Conservation (phyloP, 2,797 vertebrate genomes). For the Semaprochilodus insignis region DNA sequence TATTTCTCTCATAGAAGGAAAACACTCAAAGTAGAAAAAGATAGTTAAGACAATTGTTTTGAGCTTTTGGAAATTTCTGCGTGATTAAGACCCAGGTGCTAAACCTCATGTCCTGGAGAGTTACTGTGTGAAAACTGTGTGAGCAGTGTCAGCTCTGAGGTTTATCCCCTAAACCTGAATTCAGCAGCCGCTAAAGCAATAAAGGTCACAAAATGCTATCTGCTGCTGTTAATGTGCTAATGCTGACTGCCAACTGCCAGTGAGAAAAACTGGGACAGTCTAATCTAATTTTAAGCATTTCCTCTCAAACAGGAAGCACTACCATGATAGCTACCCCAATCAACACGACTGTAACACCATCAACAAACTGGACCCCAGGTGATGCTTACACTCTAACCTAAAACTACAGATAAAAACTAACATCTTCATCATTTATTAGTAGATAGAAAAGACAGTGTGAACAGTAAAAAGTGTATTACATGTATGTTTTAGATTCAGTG, state of each 20-base stretch:
- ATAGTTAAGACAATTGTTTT: too few relatives aligned
- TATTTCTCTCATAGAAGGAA: too few relatives aligned
- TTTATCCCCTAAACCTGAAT: neutral
- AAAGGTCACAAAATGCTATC: neutral
- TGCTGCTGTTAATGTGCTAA: neutral
- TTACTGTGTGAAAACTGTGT: neutral
- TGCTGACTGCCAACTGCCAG: neutral
- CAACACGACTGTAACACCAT: neutral
- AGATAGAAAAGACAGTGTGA: neutral
- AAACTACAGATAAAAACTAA: neutral
- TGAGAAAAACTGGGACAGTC: neutral
- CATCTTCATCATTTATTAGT: neutral
- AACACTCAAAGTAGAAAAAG: too few relatives aligned
- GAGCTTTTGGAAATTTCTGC: neutral
- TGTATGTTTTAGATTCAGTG: neutral
- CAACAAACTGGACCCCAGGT: slow-evolving; percentile 40
- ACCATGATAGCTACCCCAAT: neutral
- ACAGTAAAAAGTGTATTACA: neutral
- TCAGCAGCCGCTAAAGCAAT: neutral
- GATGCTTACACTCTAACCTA: neutral
- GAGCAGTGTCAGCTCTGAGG: neutral
- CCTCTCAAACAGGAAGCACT: slow-evolving; percentile 33
- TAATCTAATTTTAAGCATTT: slow-evolving; percentile 21
- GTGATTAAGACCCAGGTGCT: neutral
- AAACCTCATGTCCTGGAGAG: neutral